Conservation (phyloP, 2,797 vertebrate species). For the Gorsachius magnificus region DNA sequence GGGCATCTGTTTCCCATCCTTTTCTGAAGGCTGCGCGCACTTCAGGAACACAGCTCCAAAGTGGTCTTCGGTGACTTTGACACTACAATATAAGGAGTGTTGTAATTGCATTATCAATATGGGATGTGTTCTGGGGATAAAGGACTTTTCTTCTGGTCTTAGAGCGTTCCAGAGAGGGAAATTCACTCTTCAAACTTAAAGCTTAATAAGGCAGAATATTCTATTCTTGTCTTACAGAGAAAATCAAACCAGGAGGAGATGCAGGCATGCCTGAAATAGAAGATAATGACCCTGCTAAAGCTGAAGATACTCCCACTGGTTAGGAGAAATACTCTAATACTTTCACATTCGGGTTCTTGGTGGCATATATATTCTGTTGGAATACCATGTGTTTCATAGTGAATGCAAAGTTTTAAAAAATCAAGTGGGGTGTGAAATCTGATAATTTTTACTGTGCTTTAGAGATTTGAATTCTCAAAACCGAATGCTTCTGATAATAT, state of each 20-base stretch:
- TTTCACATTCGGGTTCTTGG: not conserved
- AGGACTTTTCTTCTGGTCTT: not conserved
- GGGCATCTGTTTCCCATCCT: not conserved
- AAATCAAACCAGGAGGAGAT: constrained; percentile 89
- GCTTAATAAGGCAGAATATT: constrained; percentile 8
- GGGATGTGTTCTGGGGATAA: not conserved
- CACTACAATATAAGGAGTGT: not conserved
- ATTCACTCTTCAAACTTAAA: not conserved
- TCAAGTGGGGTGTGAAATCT: not conserved
- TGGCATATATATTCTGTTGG: not conserved
- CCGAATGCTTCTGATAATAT: not conserved
- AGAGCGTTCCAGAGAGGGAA: not conserved
- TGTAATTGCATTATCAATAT: not conserved
- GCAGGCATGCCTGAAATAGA: constrained; percentile 99
- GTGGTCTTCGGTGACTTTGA: not conserved
- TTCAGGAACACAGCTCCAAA: not conserved
- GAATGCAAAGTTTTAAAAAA: not conserved
- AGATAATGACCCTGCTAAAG: constrained; percentile 92
- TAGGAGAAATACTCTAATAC: not conserved
- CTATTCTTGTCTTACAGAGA: constrained; percentile 76
- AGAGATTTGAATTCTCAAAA: not conserved
- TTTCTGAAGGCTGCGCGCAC: not conserved
- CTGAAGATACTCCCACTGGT: constrained; percentile 84
- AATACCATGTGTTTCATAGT: not conserved
- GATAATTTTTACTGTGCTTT: not conserved